A percentile compares a stretch with the other conserved stretches of the same genome.
Conservation (phyloP, 2,888 invertebrate genomes). For the Nomada fabriciana region DNA sequence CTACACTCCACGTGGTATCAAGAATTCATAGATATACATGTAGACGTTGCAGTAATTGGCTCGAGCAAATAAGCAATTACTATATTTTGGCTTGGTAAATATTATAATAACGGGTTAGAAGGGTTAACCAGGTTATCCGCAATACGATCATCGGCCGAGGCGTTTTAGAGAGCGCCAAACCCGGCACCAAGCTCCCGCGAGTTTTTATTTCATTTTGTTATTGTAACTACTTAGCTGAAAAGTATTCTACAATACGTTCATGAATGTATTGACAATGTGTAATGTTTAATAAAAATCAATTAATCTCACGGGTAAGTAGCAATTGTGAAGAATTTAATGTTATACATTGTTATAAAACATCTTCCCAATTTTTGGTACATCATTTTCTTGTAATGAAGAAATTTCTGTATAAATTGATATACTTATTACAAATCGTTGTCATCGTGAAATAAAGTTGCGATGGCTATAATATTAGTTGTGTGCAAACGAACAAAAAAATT, state of each 20-base stretch:
- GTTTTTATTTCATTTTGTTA: slow-evolving; percentile 60
- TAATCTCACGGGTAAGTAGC: too few relatives aligned
- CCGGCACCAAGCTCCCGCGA: slow-evolving; percentile 72
- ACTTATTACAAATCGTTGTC: too few relatives aligned
- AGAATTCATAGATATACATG: too few relatives aligned
- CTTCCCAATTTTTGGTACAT: too few relatives aligned
- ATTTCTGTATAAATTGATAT: too few relatives aligned
- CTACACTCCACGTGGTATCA: too few relatives aligned
- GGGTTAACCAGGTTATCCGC: slow-evolving; percentile 80
- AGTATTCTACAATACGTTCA: slow-evolving; percentile 63
- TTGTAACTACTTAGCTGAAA: slow-evolving; percentile 45
- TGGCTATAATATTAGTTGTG: too few relatives aligned
- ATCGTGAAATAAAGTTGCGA: too few relatives aligned
- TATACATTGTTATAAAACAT: too few relatives aligned
- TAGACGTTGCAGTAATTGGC: slow-evolving; percentile 75
- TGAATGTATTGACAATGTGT: slow-evolving; percentile 41
- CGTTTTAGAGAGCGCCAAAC: slow-evolving; percentile 78
- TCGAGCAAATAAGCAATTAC: slow-evolving; percentile 81
- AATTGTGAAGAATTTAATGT: too few relatives aligned
- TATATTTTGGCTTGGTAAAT: slow-evolving; percentile 81
- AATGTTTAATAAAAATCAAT: neutral
- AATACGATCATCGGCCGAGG: slow-evolving; percentile 76
- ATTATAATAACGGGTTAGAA: slow-evolving; percentile 81
- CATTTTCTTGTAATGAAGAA: too few relatives aligned
- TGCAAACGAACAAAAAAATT: slow-evolving; percentile 31